Evolutionary conservation across 2,888 invertebrate genomes (phyloP), one percentile per base, ranked within the genome.

Genomic region (Sceliomorpha sp.): DNA sequence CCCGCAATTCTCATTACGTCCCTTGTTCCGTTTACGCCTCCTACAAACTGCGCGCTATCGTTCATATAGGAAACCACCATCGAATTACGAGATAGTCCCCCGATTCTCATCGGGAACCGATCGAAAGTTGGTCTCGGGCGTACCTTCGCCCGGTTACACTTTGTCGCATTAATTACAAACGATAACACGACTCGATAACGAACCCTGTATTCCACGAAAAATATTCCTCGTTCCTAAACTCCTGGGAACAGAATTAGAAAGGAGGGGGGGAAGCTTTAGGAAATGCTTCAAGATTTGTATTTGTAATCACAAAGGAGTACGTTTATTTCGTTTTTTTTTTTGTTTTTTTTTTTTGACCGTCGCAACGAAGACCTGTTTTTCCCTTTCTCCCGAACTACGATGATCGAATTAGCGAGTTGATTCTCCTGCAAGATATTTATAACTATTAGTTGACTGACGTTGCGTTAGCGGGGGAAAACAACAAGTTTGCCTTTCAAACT

Each of bases 21-120:
- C 29, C 55, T 39, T 55, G 59, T 60, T 55, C 50, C 48, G 51
- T 37, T 51, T 42, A 29, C 60, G 29, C 37, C 45, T 36, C 31
- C 31, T 20, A 39, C 36, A 39, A 36, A 34, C 34, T 39, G 34
- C 32, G 9, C 27, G 37, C 56, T 53, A 39, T 36, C 47, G 42
- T 50, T 45, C 53, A 59, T 58, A 32, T 31, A 42, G 42, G 51
- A 53, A 67, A 59, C 63, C 62, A 36, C 63, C 72, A 55, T 68
- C 69, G 76, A 77, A 77, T 76, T 76, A 74, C 74, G 67, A 73
- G 77, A 75, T 74, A 76, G 76, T 77, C 74, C 75, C 72, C 70
- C 73, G 69, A 47, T 56, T 40, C 64, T 56, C 47, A 48, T 56
- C 63, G 48, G 58, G 45, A 70, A 66, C 59, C 71, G 64, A 78